A percentile compares a stretch with the other conserved stretches of the same genome.
These are phyloP conservation scores for Etheostoma nigrum DNA, from an alignment of 2,797 vertebrate genomes.

Conservation along the genomic window DNA sequence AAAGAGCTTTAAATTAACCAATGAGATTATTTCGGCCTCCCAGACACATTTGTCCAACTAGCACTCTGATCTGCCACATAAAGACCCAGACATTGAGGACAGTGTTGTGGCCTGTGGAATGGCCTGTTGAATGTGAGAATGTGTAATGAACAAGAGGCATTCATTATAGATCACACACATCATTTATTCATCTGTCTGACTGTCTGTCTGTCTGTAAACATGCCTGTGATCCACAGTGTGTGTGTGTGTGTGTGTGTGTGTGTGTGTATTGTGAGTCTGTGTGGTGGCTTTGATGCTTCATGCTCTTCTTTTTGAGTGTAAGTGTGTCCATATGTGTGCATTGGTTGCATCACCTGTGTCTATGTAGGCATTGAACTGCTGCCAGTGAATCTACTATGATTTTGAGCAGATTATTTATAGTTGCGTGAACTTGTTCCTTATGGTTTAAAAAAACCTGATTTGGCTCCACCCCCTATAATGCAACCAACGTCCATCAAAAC, in stretches of 20 bases:
- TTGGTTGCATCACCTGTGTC: conserved; percentile 13
- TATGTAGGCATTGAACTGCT: neutral
- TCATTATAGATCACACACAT: conserved; percentile 86
- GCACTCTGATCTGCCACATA: conserved; percentile 25
- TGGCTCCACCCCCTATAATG: conserved; percentile 5
- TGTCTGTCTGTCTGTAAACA: conserved; percentile 82
- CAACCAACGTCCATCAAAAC: conserved; percentile 28
- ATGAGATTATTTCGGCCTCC: neutral
- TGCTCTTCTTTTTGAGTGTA: conserved; percentile 7
- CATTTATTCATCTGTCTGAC: conserved; percentile 85
- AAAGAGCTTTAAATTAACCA: conserved; percentile 6
- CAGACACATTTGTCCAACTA: conserved; percentile 26
- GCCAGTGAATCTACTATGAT: neutral
- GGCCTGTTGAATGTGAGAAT: conserved; percentile 83
- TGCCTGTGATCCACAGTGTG: conserved; percentile 72
- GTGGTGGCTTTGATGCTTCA: conserved; percentile 34
- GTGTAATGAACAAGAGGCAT: conserved; percentile 83
- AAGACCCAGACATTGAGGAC: conserved; percentile 51
- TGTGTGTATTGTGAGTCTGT: conserved; percentile 24
- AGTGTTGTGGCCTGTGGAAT: conserved; percentile 69
- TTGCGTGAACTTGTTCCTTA: neutral
- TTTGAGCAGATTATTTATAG: neutral
- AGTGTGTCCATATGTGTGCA: neutral
- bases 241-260: conserved; percentile 34
- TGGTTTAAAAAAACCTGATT: conserved; percentile 5